Evolutionary conservation across 2,797 vertebrate species (phyloP), one percentile per base, ranked within the genome.

Genomic region (Rhinophrynus dorsalis): DNA sequence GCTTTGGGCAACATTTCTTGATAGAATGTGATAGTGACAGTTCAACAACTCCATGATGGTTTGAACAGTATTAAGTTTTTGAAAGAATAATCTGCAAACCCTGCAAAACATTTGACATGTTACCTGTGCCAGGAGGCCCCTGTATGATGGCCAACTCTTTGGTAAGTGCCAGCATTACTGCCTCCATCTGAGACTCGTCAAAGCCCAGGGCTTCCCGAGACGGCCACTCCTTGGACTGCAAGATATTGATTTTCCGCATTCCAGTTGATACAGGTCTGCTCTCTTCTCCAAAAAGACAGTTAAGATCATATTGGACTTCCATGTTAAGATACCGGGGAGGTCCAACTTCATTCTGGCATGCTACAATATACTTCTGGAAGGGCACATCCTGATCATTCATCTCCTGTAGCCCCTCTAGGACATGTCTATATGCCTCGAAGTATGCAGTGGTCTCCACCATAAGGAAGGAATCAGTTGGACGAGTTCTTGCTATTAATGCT

Each of bases 401-500:
- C 77, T 95, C 91, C 82, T 95, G 87, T 17, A 98, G 82, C 6
- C 95, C 96, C 73, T 96, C 92, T 0, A 99, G 79, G 59, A 98
- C 95, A 7, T 96, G 93, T 0, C 90, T 84, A 77, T 96, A 98
- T 52, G 96, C 96, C 76, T 98, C 96, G 80, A 98, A 99, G 78
- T 96, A 99, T 23, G 96, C 95, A 0, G 93, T 90, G 51, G 95
- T 96, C 80, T 99, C 96, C 29, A 97, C 91, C 96, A 98, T 98
- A 42, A 97, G 80, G 79, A 97, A 98, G 54, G 83, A 81, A 58
- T 91, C 89, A 11, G 85, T 88, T 65, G 94, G 93, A 68, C 85
- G 65, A 32, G 90, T 72, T 0, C 74, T 80, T 32, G 86, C 84
- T 66, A 96, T 77, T 15, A 88, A 79, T 1, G 63, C 17, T 68